Base-by-base conservation (phyloP, 2,888 invertebrate genomes). In the Coecobrya sp. region DNA sequence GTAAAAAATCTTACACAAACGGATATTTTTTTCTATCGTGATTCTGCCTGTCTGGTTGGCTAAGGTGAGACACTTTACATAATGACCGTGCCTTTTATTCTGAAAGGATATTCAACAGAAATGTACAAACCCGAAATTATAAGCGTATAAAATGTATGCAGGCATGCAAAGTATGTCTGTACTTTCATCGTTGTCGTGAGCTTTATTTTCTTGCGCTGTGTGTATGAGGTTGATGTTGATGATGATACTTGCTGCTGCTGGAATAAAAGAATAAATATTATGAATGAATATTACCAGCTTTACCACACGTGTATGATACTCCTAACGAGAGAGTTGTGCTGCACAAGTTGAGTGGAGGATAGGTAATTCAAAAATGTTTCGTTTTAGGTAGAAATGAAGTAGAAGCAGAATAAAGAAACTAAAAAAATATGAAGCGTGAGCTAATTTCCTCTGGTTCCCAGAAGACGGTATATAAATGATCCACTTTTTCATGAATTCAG, bases 381-480 rank as follows among this genome's bases (percentile, higher is more conserved):
- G 11, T 27, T 86, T 86, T 49, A 68, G 86, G 86, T 52, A 86
- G 65, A 84, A 84, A 27, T 62, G 36, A 25, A 84, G 62, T 65
- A 62, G 25, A 84, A 82, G 45, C n/a, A 84, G 25, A 79, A 49
- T 79, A 79, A 36, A 68, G 68, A 68, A 30, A n/a, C 16, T 3
- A 59, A 62, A 55, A 59, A 84, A 65, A 22, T 42, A 52, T 49
- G 49, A 55, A 88, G 87, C 87, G 79, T 79, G 81, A 89, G 89
- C 89, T 89, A 89, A 89, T 89, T 89, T 89, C 82, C 82, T 88
- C 45, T 73, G 81, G 89, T 89, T 89, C 89, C 89, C 89, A 89
- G 82, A 89, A 89, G 89, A 89, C 89, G 76, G 86, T 82, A 68
- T 89, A 82, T 55, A 82, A 89, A 89, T 89, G 89, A 82, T 89